Base-by-base conservation (phyloP, 2,888 invertebrate genomes). In the Theristus sp. region DNA sequence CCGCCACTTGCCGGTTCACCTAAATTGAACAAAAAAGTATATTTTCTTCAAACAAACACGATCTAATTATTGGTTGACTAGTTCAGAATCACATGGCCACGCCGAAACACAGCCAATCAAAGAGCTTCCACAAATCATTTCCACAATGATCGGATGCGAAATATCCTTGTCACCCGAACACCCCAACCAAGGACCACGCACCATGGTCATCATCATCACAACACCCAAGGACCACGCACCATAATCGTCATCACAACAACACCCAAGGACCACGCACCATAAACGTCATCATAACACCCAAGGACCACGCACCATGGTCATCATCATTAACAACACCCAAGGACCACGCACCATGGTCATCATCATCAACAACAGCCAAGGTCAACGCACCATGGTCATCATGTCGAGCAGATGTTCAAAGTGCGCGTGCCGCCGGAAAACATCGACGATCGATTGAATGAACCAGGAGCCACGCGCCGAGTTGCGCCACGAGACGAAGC, bases 401-500 rank as follows among this genome's bases (percentile, higher is more conserved):
- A 66, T 30, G 24, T 25, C 1, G 30, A 62, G 30, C 22, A 66
- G 2, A 38, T 63, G 60, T 10, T 62, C 54, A 53, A 57, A n/a
- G 26, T 30, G 17, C 22, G 64, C 62, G 22, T 66, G 28, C 27
- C 58, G 1, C n/a, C 20, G 26, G 56, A 70, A 68, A 46, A 71
- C 67, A 61, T 71, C 66, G 58, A 71, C 71, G 57, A 73, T 65
- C 2, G 70, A 62, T 63, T 73, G 74, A 28, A 73, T 66, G 63
- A 73, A 74, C 73, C 73, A 73, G 24, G 66, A 64, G 27, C 73
- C 73, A 22, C 62, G 60, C 28, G 62, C 60, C 25, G 65, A 65
- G 62, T 73, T 73, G 56, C 73, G 65, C 72, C 72, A 73, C 2
- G 70, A 70, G 20, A 72, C 72, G 59, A 70, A 70, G 49, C 67